phyloP scores from a whole-genome alignment of 2,797 vertebrate genomes.

The Hyperoplus lanceolatus region DNA sequence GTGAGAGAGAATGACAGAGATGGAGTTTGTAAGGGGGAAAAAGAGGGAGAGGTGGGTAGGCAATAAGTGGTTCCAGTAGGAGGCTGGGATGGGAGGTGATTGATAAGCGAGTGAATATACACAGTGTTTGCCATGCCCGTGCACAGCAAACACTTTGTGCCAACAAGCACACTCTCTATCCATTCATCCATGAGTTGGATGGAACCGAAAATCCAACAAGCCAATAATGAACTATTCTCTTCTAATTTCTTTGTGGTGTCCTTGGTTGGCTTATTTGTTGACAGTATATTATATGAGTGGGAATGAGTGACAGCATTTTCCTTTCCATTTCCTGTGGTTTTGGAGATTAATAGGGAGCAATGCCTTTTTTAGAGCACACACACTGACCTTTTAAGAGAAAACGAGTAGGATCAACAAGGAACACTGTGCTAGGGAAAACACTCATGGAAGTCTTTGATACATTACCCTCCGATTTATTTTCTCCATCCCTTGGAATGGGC shows the following conservation, averaged over 20 bases:
- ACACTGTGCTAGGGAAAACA: slow-evolving; percentile 53
- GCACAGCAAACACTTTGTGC: slow-evolving; percentile 21
- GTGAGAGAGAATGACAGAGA: slow-evolving; percentile 33
- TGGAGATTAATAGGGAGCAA: slow-evolving; percentile 25
- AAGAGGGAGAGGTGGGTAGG: slow-evolving; percentile 52
- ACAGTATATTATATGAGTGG: slow-evolving; percentile 27
- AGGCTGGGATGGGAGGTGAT: slow-evolving; percentile 60
- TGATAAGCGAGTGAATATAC: slow-evolving; percentile 61
- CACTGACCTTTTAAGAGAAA: slow-evolving; percentile 40
- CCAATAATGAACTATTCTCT: slow-evolving; percentile 18
- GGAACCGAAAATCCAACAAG: slow-evolving; percentile 27
- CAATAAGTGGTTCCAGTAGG: slow-evolving; percentile 73
- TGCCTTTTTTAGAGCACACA: slow-evolving; percentile 31
- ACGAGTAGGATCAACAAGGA: slow-evolving; percentile 32
- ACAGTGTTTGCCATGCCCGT: slow-evolving; percentile 16
- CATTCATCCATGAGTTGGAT: slow-evolving; percentile 40
- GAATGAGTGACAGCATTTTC: slow-evolving; percentile 22
- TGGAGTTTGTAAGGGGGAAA: slow-evolving; percentile 42
- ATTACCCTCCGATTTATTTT: slow-evolving; percentile 49
- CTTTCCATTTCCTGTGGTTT: slow-evolving; percentile 45
- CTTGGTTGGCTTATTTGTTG: slow-evolving; percentile 26
- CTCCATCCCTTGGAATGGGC: slow-evolving; percentile 29
- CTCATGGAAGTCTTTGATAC: slow-evolving; percentile 56
- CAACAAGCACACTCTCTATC: slow-evolving; percentile 37
- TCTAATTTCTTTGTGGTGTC: slow-evolving; percentile 24